A percentile compares a stretch with the other conserved stretches of the same genome.
phyloP scores from a whole-genome alignment of 2,888 invertebrate genomes.

The Cantharis rustica region DNA sequence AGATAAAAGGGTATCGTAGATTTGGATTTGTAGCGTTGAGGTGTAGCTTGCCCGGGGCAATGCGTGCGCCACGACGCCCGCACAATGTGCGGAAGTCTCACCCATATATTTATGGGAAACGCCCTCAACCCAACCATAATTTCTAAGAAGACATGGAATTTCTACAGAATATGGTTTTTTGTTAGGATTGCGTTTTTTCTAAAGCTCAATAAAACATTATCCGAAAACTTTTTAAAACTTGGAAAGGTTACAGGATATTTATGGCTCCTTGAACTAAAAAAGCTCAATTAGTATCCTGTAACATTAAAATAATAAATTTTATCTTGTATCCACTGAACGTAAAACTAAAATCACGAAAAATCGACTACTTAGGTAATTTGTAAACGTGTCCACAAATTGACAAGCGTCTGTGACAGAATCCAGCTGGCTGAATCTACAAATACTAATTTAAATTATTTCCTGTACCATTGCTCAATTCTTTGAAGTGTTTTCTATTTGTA shows the following conservation, averaged over 20 bases:
- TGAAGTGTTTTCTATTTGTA: neutral
- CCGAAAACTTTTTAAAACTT: neutral
- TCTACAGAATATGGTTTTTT: slow-evolving; percentile 23
- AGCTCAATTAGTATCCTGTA: neutral
- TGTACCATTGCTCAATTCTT: neutral
- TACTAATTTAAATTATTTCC: slow-evolving; percentile 4
- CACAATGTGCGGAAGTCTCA: slow-evolving; percentile 38
- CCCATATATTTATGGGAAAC: slow-evolving; percentile 39
- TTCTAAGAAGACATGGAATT: slow-evolving; percentile 32
- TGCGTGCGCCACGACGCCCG: slow-evolving; percentile 38
- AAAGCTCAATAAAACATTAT: neutral
- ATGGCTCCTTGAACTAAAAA: neutral
- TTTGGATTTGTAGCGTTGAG: slow-evolving; percentile 15
- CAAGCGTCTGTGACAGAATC: neutral
- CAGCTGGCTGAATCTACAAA: neutral
- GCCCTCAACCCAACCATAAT: slow-evolving; percentile 35
- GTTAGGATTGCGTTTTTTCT: slow-evolving; percentile 1
- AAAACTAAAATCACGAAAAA: neutral
- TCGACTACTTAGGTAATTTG: neutral
- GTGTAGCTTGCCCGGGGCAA: slow-evolving; percentile 31
- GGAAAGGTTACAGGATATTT: neutral
- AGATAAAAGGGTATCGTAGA: neutral
- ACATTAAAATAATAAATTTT: neutral
- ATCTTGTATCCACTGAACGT: neutral
- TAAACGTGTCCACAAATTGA: neutral